Conservation (phyloP, 2,113 vertebrate genomes). For the Chaetodon auriga region DNA sequence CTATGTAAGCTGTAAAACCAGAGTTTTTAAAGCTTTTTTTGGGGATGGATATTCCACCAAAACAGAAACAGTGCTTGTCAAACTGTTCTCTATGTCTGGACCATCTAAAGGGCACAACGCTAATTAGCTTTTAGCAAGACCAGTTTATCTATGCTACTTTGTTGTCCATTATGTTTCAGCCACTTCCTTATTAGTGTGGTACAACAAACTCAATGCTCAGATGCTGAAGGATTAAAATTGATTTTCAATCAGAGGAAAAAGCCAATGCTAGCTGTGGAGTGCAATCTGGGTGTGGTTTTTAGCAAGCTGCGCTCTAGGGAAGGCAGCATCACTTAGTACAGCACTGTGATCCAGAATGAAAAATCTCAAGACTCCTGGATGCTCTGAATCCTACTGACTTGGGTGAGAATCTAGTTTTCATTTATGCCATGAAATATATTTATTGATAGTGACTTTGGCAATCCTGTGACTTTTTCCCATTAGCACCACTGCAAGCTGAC, state of each 20-base stretch:
- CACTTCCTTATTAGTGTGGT: too few species aligned
- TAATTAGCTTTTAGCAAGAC: neutral
- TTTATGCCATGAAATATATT: neutral
- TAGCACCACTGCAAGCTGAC: neutral
- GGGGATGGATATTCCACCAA: too few species aligned
- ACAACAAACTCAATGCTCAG: neutral
- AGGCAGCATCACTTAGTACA: too few species aligned
- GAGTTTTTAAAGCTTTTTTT: neutral
- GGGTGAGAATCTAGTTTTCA: too few species aligned
- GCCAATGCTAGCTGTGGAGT: too few species aligned
- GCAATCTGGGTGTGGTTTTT: too few species aligned
- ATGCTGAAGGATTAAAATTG: neutral
- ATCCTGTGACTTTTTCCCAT: neutral
- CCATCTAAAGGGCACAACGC: neutral
- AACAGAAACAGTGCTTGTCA: neutral
- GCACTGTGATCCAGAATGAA: neutral
- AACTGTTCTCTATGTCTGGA: neutral
- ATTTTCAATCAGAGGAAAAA: neutral
- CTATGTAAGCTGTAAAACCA: neutral
- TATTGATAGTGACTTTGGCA: too few species aligned
- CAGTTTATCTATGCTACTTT: neutral
- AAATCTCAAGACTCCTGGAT: too few species aligned
- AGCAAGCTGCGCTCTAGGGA: too few species aligned
- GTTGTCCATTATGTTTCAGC: neutral
- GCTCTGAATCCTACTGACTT: too few species aligned